Evolutionary conservation across 2,113 vertebrate genomes (phyloP).

Genomic region (Bufo gargarizans): DNA sequence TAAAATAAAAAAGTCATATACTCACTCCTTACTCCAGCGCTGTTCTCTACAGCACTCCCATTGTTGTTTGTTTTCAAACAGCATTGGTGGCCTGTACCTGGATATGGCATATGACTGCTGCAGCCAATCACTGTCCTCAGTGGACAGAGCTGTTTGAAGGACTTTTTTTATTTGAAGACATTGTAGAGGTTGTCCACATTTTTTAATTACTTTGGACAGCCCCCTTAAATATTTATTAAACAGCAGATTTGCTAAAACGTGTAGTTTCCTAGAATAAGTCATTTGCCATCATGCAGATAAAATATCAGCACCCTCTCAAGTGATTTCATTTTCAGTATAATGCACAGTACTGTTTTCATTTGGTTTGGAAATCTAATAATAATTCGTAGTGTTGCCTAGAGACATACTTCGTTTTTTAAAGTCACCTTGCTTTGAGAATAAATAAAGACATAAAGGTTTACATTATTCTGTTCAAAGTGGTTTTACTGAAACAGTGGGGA

Average conservation of each 20-base stretch:
- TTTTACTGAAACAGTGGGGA: neutral
- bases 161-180: no score
- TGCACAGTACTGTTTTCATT: neutral
- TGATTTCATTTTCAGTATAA: neutral
- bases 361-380: neutral
- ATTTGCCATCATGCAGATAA: neutral
- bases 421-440: neutral
- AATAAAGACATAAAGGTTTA: neutral
- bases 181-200: no score
- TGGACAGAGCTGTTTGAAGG: no score
- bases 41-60: no score
- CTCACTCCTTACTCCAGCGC: no score
- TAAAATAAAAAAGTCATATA: no score
- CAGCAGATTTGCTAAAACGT: neutral
- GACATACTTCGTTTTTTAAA: neutral
- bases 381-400: conserved; percentile 4
- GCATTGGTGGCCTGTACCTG: no score
- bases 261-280: neutral
- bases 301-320: neutral
- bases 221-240: no score
- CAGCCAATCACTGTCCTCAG: no score
- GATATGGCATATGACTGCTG: no score
- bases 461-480: neutral
- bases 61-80: no score
- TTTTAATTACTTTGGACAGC: no score